A percentile compares a stretch with the other conserved stretches of the same genome.
phyloP scores from a whole-genome alignment of 2,113 vertebrate species.

The Sprattus sprattus region DNA sequence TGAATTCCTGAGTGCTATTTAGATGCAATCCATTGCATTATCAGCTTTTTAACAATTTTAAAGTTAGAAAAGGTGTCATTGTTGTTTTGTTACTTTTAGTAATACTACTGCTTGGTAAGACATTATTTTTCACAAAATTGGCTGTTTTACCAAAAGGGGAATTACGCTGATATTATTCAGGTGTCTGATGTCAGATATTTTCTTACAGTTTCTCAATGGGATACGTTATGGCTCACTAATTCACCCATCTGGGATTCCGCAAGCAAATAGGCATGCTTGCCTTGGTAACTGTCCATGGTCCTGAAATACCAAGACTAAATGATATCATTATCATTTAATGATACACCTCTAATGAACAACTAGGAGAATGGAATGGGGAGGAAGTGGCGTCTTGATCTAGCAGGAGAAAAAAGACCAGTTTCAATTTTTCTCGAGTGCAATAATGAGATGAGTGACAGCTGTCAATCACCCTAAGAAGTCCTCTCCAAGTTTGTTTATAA shows the following conservation, averaged over 20 bases:
- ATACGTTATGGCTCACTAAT: neutral
- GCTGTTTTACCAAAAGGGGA: neutral
- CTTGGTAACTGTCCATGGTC: neutral
- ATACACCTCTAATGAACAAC: no score
- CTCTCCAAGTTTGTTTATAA: no score
- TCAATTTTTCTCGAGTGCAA: no score
- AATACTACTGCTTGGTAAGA: neutral
- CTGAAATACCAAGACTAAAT: neutral
- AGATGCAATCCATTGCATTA: neutral
- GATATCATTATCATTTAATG: no score
- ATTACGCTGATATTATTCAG: neutral
- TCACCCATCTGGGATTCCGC: neutral
- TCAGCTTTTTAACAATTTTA: neutral
- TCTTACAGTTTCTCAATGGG: neutral
- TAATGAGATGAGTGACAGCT: no score
- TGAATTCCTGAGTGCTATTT: neutral
- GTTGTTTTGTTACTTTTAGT: neutral
- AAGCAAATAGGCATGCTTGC: neutral
- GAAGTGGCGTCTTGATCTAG: neutral
- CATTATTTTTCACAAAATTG: neutral
- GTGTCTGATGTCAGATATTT: neutral
- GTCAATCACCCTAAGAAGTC: no score
- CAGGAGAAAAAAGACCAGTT: no score
- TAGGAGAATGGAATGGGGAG: no score
- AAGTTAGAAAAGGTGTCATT: neutral